A percentile compares a stretch with the other conserved stretches of the same genome.
These are phyloP conservation scores for Syndactyla subalaris DNA, from an alignment of 2,797 vertebrate genomes.

Conservation along the genomic window DNA sequence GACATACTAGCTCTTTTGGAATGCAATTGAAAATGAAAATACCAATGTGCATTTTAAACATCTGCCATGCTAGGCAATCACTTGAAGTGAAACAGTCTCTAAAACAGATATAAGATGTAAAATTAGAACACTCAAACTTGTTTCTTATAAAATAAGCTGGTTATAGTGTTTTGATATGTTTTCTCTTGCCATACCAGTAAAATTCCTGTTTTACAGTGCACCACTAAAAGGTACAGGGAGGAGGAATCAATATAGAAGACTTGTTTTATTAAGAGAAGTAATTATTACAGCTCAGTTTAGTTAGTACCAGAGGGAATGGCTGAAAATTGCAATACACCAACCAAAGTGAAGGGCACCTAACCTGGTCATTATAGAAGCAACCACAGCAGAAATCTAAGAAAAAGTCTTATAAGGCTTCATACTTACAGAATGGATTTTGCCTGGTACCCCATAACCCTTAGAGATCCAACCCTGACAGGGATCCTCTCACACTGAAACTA, in stretches of 20 bases:
- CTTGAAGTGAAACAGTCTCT: background rate
- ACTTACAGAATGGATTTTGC: background rate
- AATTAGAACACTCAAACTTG: background rate
- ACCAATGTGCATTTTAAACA: conserved; percentile 27
- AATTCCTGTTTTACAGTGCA: background rate
- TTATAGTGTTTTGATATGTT: background rate
- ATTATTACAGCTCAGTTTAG: background rate
- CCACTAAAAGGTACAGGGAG: background rate
- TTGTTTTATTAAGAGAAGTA: background rate
- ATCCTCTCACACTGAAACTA: background rate
- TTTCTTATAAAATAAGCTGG: background rate
- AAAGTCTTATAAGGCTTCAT: background rate
- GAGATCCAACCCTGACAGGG: background rate
- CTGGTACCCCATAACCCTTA: background rate
- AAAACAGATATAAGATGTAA: background rate
- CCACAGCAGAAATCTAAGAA: background rate
- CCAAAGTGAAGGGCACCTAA: background rate
- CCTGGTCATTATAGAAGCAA: background rate
- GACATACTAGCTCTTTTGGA: background rate
- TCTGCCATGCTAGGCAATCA: background rate
- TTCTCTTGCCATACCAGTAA: background rate
- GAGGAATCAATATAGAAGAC: background rate
- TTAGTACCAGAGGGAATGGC: background rate
- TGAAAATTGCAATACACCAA: background rate
- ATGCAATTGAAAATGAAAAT: background rate